A percentile compares a stretch with the other conserved stretches of the same genome.
These are phyloP conservation scores for Celastrina argiolus DNA, from an alignment of 2,888 invertebrate species.

Conservation along the genomic window DNA sequence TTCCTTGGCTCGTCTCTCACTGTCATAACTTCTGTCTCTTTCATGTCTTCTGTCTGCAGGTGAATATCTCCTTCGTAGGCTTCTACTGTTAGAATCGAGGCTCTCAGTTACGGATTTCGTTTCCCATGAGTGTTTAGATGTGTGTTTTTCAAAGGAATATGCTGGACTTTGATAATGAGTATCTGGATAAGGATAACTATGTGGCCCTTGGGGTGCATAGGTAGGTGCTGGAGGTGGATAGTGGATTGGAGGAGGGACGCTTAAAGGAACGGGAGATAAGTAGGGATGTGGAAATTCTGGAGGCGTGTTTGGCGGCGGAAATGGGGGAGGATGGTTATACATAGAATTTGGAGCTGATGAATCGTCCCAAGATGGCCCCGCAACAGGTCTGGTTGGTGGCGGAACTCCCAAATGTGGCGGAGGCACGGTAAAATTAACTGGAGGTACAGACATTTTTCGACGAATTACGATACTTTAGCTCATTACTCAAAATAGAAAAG, in stretches of 20 bases:
- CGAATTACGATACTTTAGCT: not conserved
- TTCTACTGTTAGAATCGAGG: not conserved
- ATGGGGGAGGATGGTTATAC: constrained; percentile 42
- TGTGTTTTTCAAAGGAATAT: not conserved
- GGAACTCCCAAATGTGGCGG: constrained; percentile 47
- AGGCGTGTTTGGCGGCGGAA: constrained; percentile 36
- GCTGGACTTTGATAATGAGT: constrained; percentile 20
- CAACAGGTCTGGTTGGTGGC: constrained; percentile 33
- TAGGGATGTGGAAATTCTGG: constrained; percentile 40
- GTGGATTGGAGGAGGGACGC: constrained; percentile 32
- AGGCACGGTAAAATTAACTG: constrained; percentile 53
- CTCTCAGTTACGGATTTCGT: not conserved
- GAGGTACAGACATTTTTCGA: constrained; percentile 57
- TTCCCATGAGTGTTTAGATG: not conserved
- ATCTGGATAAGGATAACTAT: constrained; percentile 34
- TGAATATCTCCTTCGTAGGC: constrained; percentile 33
- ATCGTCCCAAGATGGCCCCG: constrained; percentile 28
- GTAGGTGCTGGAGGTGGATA: constrained; percentile 32
- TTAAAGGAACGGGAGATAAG: constrained; percentile 27
- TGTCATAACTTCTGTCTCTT: constrained; percentile 37
- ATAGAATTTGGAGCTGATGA: constrained; percentile 36
- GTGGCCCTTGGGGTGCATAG: constrained; percentile 32
- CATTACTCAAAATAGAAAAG: not conserved
- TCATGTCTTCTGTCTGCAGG: constrained; percentile 38
- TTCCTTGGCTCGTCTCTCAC: constrained; percentile 36